A percentile compares a stretch with the other conserved stretches of the same genome.
Conservation (phyloP, 2,797 vertebrate genomes). For the Leptoclinus maculatus region DNA sequence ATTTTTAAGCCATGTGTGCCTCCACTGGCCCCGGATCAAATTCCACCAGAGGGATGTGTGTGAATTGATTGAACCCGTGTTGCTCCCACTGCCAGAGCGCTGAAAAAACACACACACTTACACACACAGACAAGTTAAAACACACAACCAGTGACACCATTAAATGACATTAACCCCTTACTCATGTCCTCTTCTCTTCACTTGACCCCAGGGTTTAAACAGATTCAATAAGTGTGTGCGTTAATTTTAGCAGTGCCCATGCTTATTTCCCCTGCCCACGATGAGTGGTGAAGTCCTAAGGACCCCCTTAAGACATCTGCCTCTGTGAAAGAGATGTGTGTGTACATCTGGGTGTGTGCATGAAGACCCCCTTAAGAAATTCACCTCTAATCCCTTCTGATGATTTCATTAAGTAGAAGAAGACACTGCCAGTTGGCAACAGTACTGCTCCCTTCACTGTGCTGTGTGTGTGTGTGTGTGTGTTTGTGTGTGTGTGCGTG, state of each 20-base stretch:
- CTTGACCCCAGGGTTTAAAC: conserved; percentile 57
- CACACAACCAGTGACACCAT: conserved; percentile 48
- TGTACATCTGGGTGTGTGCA: conserved; percentile 29
- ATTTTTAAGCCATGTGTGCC: conserved; percentile 47
- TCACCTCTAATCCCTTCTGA: conserved; percentile 90
- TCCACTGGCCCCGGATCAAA: conserved; percentile 28
- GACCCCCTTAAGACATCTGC: conserved; percentile 82
- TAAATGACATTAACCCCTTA: conserved; percentile 59
- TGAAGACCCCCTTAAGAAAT: conserved; percentile 86
- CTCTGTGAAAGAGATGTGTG: conserved; percentile 32
- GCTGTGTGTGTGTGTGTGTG: conserved; percentile 27
- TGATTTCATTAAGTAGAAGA: conserved; percentile 93
- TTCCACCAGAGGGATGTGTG: conserved; percentile 71
- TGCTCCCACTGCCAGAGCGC: conserved; percentile 73
- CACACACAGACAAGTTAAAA: conserved; percentile 45
- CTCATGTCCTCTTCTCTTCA: conserved; percentile 54
- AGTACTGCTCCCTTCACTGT: conserved; percentile 71
- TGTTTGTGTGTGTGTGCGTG: conserved; percentile 32
- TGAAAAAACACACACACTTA: conserved; percentile 23
- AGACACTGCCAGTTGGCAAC: conserved; percentile 88
- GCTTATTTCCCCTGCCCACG: conserved; percentile 58
- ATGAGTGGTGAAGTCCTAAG: conserved; percentile 75
- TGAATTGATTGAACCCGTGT: conserved; percentile 41
- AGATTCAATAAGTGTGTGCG: conserved; percentile 59
- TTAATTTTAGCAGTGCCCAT: conserved; percentile 72